phyloP scores from a whole-genome alignment of 2,113 vertebrate species.

The Lates calcarifer region DNA sequence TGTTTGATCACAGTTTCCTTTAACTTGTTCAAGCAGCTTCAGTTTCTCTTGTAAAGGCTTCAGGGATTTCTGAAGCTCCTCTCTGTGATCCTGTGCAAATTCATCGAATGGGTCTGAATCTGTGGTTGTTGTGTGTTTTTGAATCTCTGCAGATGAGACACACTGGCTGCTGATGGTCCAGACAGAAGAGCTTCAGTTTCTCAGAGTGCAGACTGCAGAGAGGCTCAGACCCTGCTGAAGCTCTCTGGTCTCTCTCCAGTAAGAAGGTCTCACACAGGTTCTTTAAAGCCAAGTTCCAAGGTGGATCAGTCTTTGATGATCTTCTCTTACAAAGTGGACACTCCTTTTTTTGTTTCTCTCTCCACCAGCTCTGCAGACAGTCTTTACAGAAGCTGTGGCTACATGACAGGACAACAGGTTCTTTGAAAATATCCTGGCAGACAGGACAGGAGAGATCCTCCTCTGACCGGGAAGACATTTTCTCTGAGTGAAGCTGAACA shows the following conservation, averaged over 20 bases:
- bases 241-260: not conserved
- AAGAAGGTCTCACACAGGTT: conserved; percentile 43
- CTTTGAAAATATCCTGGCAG: conserved; percentile 45
- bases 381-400: conserved; percentile 54
- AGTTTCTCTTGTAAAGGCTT: not conserved
- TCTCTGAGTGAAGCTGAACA: not conserved
- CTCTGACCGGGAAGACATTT: conserved; percentile 23
- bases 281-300: not conserved
- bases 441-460: conserved; percentile 28
- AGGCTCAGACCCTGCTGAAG: not conserved
- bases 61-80: not conserved
- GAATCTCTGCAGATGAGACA: not conserved
- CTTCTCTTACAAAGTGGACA: conserved; percentile 44
- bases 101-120: conserved; percentile 5
- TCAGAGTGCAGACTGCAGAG: conserved; percentile 21
- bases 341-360: not conserved
- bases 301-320: conserved; percentile 4
- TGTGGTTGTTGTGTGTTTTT: not conserved
- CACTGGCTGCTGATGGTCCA: not conserved
- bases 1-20: not conserved
- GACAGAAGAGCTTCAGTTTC: conserved; percentile 1
- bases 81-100: not conserved
- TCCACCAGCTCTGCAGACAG: conserved; percentile 48
- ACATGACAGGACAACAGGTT: conserved; percentile 45
- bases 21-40: not conserved